Evolutionary conservation across 2,113 vertebrate genomes (phyloP).

Genomic region (Pterocles gutturalis): DNA sequence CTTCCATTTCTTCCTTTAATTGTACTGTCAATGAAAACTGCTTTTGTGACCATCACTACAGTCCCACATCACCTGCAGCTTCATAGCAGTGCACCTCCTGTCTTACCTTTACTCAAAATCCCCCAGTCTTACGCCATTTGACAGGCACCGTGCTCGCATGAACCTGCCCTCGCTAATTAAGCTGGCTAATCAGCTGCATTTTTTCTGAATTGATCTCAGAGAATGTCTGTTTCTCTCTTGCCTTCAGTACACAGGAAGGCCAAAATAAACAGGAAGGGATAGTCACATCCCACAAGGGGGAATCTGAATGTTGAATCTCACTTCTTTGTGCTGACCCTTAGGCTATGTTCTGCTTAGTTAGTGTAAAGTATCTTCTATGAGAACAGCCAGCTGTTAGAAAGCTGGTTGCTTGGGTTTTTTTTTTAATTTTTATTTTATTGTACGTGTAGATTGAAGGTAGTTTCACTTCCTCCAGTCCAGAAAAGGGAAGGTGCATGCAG

Average conservation of each 20-base stretch:
- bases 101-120: neutral
- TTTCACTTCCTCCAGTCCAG: neutral
- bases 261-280: neutral
- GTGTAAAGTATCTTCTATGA: neutral
- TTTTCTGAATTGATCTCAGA: neutral
- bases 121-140: fast-evolving
- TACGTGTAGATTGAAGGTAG: neutral
- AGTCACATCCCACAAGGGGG: too few species aligned
- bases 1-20: neutral
- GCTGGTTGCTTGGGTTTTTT: neutral
- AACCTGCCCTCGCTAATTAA: neutral
- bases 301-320: neutral
- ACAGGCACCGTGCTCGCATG: fast-evolving
- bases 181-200: neutral
- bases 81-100: neutral
- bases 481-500: neutral
- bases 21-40: neutral
- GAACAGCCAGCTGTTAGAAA: neutral
- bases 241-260: neutral
- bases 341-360: neutral
- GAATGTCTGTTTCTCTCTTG: neutral
- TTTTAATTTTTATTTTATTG: neutral
- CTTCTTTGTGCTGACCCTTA: neutral
- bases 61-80: neutral
- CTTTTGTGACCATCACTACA: neutral